Base-by-base conservation (phyloP, 2,888 invertebrate species). In the Aquatica leii region DNA sequence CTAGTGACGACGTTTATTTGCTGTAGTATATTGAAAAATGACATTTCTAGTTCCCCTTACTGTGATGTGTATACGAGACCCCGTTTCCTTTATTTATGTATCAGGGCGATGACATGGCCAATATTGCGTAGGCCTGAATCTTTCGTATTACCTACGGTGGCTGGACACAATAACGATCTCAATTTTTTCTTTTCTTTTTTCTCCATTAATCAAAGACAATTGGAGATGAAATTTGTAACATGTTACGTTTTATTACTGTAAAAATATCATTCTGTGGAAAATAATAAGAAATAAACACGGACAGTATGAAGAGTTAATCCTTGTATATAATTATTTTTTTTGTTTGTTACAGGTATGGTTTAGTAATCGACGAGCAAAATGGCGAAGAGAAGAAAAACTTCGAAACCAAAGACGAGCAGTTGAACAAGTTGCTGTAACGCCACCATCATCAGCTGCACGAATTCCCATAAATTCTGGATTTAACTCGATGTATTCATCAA, bases 321-420 rank as follows among this genome's bases (percentile, higher is more conserved):
- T 6, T 2, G 2, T n/a, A 48, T 5, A 12, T 9, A 34, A 18
- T 18, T 52, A 50, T 40, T 37, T 21, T 49, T 59, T 60, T 65
- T 65, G 6, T 24, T 68, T 70, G 58, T 73, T 82, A 73, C 87
- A 98, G 97, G 99, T 99, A 52, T 99, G 99, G 99, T 99, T 99
- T 84, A 98, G 97, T 69, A 99, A 99, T 84, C 91, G 99, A 58
- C 88, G 99, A 52, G 99, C 99, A 72, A 99, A 99, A 86, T 98
- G 98, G 97, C 90, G 99, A 55, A 88, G 99, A 14, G 99, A 99
- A 81, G 99, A 99, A 82, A 99, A 99, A 83, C 87, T 99, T 64
- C 89, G 98, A 56, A 97, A 94, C 80, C 98, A 98, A 83, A 84
- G 94, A 70, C 86, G 94, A 59, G 85, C 86, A 63, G 86, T 85